Evolutionary conservation across 2,113 vertebrate species (phyloP), one percentile per base, ranked within the genome.

Genomic region (Ophthalmolycus amberensis): DNA sequence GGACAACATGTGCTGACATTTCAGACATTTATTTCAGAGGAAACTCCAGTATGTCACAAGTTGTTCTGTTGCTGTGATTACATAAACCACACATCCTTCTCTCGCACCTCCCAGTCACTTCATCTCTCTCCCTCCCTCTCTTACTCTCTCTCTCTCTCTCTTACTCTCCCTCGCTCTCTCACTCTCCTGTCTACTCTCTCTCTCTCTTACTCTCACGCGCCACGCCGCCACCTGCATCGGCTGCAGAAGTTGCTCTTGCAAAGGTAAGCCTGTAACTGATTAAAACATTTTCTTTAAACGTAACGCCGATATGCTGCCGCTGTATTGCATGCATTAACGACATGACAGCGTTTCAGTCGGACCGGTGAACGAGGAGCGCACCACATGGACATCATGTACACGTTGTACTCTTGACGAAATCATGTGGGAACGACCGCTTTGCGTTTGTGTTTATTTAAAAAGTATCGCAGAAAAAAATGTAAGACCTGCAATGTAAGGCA

Each of bases 221-320:
- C 25, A 40, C 56, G 10, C 37, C n/a, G 44, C 44, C 71, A 60
- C 64, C 54, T 56, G 67, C 66, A 18, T 25, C 71, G 27, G 52
- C 82, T 76, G 79, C 82, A 85, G 72, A 85, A 85, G 74, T 84
- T 82, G 18, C 64, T 29, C 56, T 2, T 27, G 27, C 74, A 25
- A 14, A 88, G 76, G 72, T 72, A 68, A 77, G 64, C 37, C 2
- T 5, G 0, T 15, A 18, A 50, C 27, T 20, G 37, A 69, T 76
- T 18, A 0, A 20, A 6, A 12, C 48, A 27, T 3, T 14, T 56
- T 3, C 1, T 9, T 22, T 14, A 14, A 29, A 18, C 7, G 5
- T 20, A 56, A 65, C 25, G 4, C 18, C 46, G 9, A 1, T 0
- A 38, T 4, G 16, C 4, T 22, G 0, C 12, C 0, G 0, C 22